Evolutionary conservation across 2,888 invertebrate genomes (phyloP), one percentile per base, ranked within the genome.

Genomic region (Cosmopolites sordidus): DNA sequence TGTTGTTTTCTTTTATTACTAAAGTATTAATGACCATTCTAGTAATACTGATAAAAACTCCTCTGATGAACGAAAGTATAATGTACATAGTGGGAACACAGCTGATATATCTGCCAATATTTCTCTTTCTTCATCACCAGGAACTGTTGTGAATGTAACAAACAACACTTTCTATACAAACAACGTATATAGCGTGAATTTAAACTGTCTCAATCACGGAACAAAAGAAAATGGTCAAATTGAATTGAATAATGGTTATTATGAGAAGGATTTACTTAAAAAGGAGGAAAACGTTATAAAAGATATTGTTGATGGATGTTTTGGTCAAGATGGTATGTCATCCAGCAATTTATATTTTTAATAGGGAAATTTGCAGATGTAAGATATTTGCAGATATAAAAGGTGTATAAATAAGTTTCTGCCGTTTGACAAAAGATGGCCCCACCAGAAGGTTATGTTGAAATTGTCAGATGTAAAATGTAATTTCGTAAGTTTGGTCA

Each of bases 221-320:
- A 46, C 42, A 40, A 62, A 46, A 27, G 51, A 67, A 62, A 60
- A 64, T 43, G 43, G 65, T 60, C 30, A 52, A 16, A n/a, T 43
- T 17, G 54, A 60, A 40, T 48, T 62, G 38, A 66, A 64, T 52
- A 65, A 64, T 44, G 63, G 62, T 14, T 63, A 64, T 44, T 64
- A 58, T 44, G 63, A 65, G 56, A 64, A 61, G 47, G 64, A 63
- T 41, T 60, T 69, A 11, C 57, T 65, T 8, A 67, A 64, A 49
- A 69, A 69, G 43, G 69, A 69, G 44, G 61, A 63, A 43, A 63
- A 52, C 58, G 61, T 66, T 18, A 57, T 67, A 15, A 54, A 59
- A 5, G 67, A 68, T 50, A 59, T 65, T 47, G 49, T 59, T 46
- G 59, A 59, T 16, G 51, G 56, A 27, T 56, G 33, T 51, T 56